These are phyloP conservation scores for Micromys minutus DNA, from an alignment of 2,113 vertebrate genomes.

Conservation along the genomic window DNA sequence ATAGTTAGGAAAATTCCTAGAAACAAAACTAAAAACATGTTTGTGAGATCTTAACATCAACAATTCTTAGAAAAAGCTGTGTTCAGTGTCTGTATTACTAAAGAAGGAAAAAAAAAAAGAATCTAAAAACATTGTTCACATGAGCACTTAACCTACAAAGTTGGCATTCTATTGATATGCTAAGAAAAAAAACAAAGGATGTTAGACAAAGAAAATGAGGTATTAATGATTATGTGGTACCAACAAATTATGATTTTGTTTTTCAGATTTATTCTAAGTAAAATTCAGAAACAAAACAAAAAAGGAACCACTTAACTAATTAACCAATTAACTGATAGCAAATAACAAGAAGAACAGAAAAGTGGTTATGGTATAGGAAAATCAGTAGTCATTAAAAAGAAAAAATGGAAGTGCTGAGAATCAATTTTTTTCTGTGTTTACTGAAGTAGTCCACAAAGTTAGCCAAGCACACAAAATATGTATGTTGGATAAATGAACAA, in stretches of 20 bases:
- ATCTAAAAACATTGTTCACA: not conserved
- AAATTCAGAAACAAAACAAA: constrained; percentile 12
- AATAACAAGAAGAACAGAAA: not conserved
- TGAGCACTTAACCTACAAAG: not conserved
- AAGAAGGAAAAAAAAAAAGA: not conserved
- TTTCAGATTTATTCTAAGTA: not conserved
- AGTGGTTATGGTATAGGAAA: not conserved
- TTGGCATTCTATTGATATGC: not conserved
- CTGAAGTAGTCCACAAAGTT: not conserved
- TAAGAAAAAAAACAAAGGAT: not conserved
- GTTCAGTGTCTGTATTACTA: not conserved
- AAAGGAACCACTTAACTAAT: not conserved
- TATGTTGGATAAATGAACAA: not conserved
- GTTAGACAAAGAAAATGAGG: not conserved
- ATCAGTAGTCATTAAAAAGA: not conserved
- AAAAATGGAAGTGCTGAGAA: not conserved
- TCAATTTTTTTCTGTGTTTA: not conserved
- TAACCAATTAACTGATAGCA: not conserved
- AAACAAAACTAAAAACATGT: constrained; percentile 6
- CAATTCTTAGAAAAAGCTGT: not conserved
- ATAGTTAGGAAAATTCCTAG: not conserved
- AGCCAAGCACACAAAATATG: not conserved
- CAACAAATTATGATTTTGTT: not conserved
- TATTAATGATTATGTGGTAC: not conserved
- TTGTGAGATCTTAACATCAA: constrained; percentile 3